Percentiles rank a stretch among this genome's conserved stretches.
phyloP scores from a whole-genome alignment of 2,888 invertebrate genomes.

The Villa cingulata region DNA sequence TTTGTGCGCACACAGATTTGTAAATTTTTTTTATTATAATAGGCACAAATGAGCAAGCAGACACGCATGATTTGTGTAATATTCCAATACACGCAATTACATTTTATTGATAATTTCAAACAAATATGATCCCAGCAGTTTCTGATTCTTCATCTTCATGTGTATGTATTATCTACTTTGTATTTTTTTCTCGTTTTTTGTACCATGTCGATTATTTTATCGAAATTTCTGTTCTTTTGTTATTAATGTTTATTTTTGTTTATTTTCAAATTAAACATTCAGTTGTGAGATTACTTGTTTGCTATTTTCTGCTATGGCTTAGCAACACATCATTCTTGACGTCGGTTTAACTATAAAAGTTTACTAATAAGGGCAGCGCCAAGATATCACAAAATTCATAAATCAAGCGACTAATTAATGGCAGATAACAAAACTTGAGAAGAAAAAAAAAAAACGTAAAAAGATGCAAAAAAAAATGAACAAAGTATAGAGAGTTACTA shows the following conservation, averaged over 20 bases:
- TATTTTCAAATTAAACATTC: too few species aligned
- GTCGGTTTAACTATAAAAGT: conserved; percentile 8
- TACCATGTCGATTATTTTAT: too few species aligned
- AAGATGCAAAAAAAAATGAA: too few species aligned
- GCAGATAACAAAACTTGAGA: conserved; percentile 11
- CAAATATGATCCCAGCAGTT: too few species aligned
- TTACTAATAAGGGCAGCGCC: conserved; percentile 8
- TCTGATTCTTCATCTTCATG: too few species aligned
- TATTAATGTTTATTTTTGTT: too few species aligned
- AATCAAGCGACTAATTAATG: conserved; percentile 22
- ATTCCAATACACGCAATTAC: neutral
- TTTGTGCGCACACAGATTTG: conserved; percentile 12
- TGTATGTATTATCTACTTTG: too few species aligned
- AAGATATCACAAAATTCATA: conserved; percentile 20
- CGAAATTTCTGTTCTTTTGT: too few species aligned
- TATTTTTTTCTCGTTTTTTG: too few species aligned
- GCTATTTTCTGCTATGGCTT: neutral
- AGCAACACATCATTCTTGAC: neutral
- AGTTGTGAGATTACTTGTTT: neutral
- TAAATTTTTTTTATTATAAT: conserved; percentile 3
- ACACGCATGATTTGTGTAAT: neutral
- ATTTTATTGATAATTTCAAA: neutral
- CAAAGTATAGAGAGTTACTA: too few species aligned
- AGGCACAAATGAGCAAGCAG: conserved; percentile 4
- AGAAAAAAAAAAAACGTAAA: too few species aligned